Base-by-base conservation (phyloP, 2,888 invertebrate genomes). In the Cybosia mesomella region DNA sequence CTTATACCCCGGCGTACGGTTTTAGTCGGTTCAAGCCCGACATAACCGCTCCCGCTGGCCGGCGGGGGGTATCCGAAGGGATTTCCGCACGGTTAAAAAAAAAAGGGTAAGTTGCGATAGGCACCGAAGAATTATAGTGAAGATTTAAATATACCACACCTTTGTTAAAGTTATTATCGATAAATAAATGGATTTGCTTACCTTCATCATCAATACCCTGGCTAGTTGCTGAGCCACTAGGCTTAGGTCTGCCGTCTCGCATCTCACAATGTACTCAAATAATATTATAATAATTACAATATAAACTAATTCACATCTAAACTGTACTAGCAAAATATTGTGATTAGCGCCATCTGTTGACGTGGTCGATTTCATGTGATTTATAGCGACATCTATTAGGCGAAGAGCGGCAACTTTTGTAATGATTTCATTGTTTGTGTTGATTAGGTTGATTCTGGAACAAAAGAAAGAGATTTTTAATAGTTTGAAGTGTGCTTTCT, bases 231-330 rank as follows among this genome's bases (percentile, higher is more conserved):
- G 91, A 91, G 84, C 92, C 88, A 85, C 93, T 92, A 63, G 94
- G 91, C 84, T 92, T 91, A 66, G 92, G 86, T 75, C 81, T 92
- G 74, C 92, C 91, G 86, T 94, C 93, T 92, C 93, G 91, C 94
- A 94, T 94, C 73, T 92, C 94, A 92, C 90, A 70, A 70, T 63
- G 61, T 66, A 66, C 28, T 63, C 28, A 70, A 66, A 66, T 62
- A 63, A 66, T 59, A 64, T 82, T 81, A 75, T 85, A 87, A 85
- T 86, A 83, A 78, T 78, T 76, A 82, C 77, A 79, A 83, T 81
- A 85, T 75, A 79, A 85, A 82, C 77, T 74, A 79, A 82, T 82
- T 72, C 76, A 77, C 85, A 85, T 83, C 76, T 66, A 66, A 72
- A 76, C 75, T 75, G 76, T 80, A 78, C 77, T 73, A 75, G 69